Base-by-base conservation (phyloP, 2,888 invertebrate species). In the Eupithecia insigniata region DNA sequence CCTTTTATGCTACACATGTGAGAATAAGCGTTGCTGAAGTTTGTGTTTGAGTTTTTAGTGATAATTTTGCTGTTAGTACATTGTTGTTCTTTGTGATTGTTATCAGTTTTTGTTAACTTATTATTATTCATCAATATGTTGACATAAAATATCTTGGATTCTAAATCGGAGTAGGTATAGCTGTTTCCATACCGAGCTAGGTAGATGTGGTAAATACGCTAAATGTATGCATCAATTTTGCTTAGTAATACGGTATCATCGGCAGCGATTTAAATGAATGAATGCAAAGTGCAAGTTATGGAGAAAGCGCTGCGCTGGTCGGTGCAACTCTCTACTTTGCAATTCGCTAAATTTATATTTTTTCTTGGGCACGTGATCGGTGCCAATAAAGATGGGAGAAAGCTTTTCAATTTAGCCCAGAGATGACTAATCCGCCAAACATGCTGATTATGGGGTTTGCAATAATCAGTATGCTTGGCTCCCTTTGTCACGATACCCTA, bases 281-380 rank as follows among this genome's bases (percentile, higher is more conserved):
- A 77, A 75, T 71, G 78, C 75, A 70, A 72, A 73, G 66, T 74
- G 71, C 71, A 77, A 64, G 73, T 74, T 69, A 69, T 55, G 73
- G 77, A 71, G 78, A 78, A 77, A 76, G 76, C 66, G 70, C 66
- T 43, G 16, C 60, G 70, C 67, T 51, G 22, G 10, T 55, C 55
- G 22, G 32, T 66, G 68, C 36, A 62, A 72, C 46, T 73, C 74
- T 70, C 73, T 71, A 69, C 73, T 65, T 74, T 61, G 72, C 71
- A 73, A 72, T 70, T 73, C 46, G 30, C 32, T 58, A 26, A 66
- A 70, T 61, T 66, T 66, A 66, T 67, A 18, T 18, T 8, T 26
- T 26, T 14, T 26, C 12, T 26, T 26, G 26, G 55, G 55, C 22
- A 14, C 26, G 26, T 55, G 22, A 26, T 55, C 26, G 12, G 10